Evolutionary conservation across 1,140 invertebrate species (phyloP), one percentile per base, ranked within the genome.

Genomic region (Philopotamus ludificatus): DNA sequence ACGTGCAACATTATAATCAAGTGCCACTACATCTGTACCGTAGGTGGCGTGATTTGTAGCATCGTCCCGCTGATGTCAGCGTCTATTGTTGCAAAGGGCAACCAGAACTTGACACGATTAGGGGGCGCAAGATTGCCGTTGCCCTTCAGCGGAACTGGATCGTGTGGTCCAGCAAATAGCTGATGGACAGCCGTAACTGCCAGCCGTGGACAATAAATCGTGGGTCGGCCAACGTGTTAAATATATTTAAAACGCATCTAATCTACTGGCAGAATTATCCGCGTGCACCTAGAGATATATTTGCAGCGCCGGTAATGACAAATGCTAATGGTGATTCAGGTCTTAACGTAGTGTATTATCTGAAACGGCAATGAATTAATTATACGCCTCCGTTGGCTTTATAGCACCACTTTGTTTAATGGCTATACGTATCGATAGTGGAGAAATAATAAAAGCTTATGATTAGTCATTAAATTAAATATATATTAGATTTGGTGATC

Each of bases 101-200:
- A 4, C n/a, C n/a, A 26, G 47, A 47, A 47, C 44, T 47, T 60
- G 42, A 26, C 57, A 60, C 16, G 23, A 41, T n/a, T 34, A 25
- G 21, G 44, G 34, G 54, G 57, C 47, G 21, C 42, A 4, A 54
- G 20, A 23, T 23, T 39, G 53, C 25, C 21, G 53, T 57, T 57
- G 53, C 53, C 53, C 53, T 57, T 57, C 53, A 34, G 25, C n/a
- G n/a, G 55, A 25, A 47, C 44, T 47, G 44, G 44, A 47, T 58
- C 55, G 55, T 58, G 55, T 22, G 28, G 45, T 58, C 55, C 39
- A 34, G 44, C 15, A 12, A 47, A 15, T 47, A 16, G 22, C 44
- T 18, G 57, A 60, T 60, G 57, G 42, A 60, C 42, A 28, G 26
- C 34, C 18, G 53, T 25, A 34, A 57, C 18, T 10, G 28, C 10